Conservation (phyloP, 2,797 vertebrate species). For the Chaetophractus vellerosus region DNA sequence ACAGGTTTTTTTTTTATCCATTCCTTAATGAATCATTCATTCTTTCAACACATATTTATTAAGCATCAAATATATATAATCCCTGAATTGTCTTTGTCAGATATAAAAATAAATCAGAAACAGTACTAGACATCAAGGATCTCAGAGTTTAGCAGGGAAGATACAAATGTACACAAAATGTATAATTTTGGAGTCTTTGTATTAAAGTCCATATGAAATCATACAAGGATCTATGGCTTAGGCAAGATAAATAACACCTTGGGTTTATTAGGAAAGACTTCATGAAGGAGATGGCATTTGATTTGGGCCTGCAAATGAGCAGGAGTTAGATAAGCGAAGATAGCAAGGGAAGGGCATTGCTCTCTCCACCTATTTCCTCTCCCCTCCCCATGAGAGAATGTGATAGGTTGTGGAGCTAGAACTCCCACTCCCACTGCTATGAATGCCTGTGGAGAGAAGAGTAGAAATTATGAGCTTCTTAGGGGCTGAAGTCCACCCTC, state of each 20-base stretch:
- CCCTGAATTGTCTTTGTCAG: constrained; percentile 4
- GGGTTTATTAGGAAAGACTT: neutral
- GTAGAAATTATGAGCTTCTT: neutral
- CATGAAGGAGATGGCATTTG: neutral
- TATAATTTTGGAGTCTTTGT: neutral
- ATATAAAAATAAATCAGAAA: constrained; percentile 35
- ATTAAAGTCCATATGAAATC: neutral
- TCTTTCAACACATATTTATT: neutral
- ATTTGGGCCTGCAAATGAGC: neutral
- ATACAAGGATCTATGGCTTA: neutral
- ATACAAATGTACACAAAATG: neutral
- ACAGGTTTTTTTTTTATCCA: neutral
- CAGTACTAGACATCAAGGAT: neutral
- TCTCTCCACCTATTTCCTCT: neutral
- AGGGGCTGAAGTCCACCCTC: neutral
- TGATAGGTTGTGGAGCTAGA: neutral
- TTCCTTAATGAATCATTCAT: neutral
- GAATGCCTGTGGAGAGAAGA: neutral
- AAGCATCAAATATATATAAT: neutral
- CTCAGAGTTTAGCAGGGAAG: neutral
- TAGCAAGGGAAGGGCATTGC: neutral
- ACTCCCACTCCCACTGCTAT: neutral
- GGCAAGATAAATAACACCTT: neutral
- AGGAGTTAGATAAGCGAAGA: neutral
- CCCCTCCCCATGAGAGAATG: neutral